Evolutionary conservation across 2,888 invertebrate genomes (phyloP), one percentile per base, ranked within the genome.

Genomic region (Acrobasis consociella): DNA sequence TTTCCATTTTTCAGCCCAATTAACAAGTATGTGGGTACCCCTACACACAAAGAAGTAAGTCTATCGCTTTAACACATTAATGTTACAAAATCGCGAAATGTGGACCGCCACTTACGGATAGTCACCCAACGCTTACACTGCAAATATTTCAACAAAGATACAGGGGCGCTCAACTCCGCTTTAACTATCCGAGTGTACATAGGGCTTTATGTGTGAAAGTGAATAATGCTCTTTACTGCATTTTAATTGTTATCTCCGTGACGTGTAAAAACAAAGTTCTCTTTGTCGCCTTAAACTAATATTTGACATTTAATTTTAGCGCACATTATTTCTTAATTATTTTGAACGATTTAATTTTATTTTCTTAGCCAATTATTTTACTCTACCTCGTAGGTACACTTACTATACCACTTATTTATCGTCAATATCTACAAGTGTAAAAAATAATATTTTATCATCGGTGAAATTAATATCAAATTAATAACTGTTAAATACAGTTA

Each of bases 121-220:
- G 85, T 82, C 82, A 81, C 78, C 60, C 78, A 71, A 71, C 81
- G 89, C 87, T 87, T 86, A 85, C 87, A 87, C 81, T 72, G 89
- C 88, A 91, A 91, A 91, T 91, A 90, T 90, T 90, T 88, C 85
- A 83, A 87, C 88, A 88, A 86, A 89, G 89, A 89, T 88, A 86
- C 86, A 86, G 83, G 84, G 87, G 79, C 86, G 85, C 89, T 87
- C 87, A 87, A 87, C 87, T 85, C 85, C 72, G 80, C 83, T 80
- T 22, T 76, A 80, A 84, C 87, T 85, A 81, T 80, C 81, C 82
- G 65, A 77, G 75, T 83, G 81, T 81, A 82, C 79, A 85, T 76
- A 85, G 69, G 78, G 75, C 82, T 85, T 83, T 73, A 73, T 71
- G 70, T 70, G 70, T 13, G 71, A 73, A 67, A 73, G 72, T 71